phyloP scores from a whole-genome alignment of 2,888 invertebrate species.

The Leptogaster cylindrica region DNA sequence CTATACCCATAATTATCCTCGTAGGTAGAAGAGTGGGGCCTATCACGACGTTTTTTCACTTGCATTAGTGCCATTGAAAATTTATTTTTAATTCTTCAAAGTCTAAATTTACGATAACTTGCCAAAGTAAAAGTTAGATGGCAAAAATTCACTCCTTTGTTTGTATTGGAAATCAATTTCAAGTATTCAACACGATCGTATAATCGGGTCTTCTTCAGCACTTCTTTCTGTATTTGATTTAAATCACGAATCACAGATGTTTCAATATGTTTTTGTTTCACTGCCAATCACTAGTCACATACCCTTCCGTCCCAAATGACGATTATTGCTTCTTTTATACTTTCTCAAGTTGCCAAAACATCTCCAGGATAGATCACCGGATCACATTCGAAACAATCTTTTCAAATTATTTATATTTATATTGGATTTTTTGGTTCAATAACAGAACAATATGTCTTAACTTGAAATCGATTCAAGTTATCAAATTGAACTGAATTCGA shows the following conservation, averaged over 20 bases:
- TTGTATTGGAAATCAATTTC: constrained; percentile 18
- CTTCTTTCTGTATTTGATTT: neutral
- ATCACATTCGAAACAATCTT: neutral
- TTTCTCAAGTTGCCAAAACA: neutral
- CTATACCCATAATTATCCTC: constrained; percentile 84
- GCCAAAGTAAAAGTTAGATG: constrained; percentile 27
- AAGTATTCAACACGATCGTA: constrained; percentile 34
- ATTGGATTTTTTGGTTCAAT: neutral
- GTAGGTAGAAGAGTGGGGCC: constrained; percentile 73
- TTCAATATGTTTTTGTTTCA: constrained; percentile 3
- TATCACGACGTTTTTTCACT: constrained; percentile 58
- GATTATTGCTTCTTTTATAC: too few species aligned
- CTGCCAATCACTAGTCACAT: constrained; percentile 29
- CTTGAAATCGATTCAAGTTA: constrained; percentile 42
- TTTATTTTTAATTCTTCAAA: constrained; percentile 35
- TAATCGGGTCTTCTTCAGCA: constrained; percentile 8
- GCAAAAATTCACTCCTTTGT: constrained; percentile 11
- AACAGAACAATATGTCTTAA: constrained; percentile 7
- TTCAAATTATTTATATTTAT: neutral
- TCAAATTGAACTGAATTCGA: constrained; percentile 42
- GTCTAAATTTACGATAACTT: constrained; percentile 15
- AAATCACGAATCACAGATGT: neutral
- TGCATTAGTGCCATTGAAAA: constrained; percentile 60
- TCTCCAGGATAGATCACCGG: neutral
- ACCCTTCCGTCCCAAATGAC: constrained; percentile 2